A percentile compares a stretch with the other conserved stretches of the same genome.
These are phyloP conservation scores for Dicyrtomina minuta DNA, from an alignment of 2,888 invertebrate genomes.

Conservation along the genomic window DNA sequence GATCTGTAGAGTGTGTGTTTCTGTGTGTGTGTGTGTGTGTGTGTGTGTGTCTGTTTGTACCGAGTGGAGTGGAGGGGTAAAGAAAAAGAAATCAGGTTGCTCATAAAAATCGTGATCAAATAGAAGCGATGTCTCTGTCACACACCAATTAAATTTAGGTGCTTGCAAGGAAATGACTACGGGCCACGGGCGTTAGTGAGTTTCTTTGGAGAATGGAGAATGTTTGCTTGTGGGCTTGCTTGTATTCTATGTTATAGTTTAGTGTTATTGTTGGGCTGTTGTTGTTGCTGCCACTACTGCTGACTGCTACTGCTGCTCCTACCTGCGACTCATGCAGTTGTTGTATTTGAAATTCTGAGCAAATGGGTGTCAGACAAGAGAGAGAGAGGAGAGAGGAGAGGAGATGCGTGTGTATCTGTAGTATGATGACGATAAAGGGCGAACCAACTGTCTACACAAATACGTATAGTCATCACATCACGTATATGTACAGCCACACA, in stretches of 20 bases:
- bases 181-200: neutral
- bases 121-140: constrained; percentile 20
- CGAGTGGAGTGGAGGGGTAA: neutral
- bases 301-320: too few relatives aligned
- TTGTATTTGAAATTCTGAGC: too few relatives aligned
- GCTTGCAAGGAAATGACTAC: too few relatives aligned
- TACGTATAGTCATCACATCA: too few relatives aligned
- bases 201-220: neutral
- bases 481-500: too few relatives aligned
- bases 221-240: neutral
- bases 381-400: neutral
- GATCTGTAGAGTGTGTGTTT: neutral
- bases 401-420: too few relatives aligned
- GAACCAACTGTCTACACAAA: too few relatives aligned
- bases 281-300: too few relatives aligned
- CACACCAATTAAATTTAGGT: constrained; percentile 20
- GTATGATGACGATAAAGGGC: neutral
- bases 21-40: neutral
- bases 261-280: neutral
- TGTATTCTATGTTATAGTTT: constrained; percentile 1
- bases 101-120: constrained; percentile 34
- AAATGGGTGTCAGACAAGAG: neutral
- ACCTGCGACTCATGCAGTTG: too few relatives aligned
- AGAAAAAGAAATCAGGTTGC: constrained; percentile 31
- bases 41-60: neutral